phyloP scores from a whole-genome alignment of 2,113 vertebrate species.

The Geococcyx californianus region DNA sequence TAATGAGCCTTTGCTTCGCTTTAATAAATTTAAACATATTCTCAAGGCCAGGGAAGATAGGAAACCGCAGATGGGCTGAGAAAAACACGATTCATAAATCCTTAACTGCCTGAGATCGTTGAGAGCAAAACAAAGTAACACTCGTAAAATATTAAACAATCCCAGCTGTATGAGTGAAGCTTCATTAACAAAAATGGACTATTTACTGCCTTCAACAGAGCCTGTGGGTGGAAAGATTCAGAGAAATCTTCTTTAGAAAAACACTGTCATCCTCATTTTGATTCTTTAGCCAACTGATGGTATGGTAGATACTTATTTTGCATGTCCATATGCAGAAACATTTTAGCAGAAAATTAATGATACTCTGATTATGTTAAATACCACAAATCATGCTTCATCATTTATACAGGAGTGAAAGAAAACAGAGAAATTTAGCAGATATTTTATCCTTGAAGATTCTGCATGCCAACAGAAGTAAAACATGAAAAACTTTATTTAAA shows the following conservation, averaged over 20 bases:
- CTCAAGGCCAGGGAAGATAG: constrained; percentile 97
- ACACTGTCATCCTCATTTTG: constrained; percentile 69
- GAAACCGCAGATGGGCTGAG: constrained; percentile 87
- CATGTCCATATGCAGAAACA: constrained; percentile 42
- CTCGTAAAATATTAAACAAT: constrained; percentile 91
- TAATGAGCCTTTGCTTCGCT: constrained; percentile 99
- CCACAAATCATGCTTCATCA: constrained; percentile 8
- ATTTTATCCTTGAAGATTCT: constrained; percentile 34
- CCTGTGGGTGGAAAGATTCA: constrained; percentile 79
- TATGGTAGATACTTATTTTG: constrained; percentile 58
- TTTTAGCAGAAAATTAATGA: constrained; percentile 65
- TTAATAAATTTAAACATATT: constrained; percentile 99
- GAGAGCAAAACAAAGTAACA: constrained; percentile 93
- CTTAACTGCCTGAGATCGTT: constrained; percentile 93
- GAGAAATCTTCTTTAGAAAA: constrained; percentile 76
- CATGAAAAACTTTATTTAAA: constrained; percentile 61
- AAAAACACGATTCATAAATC: constrained; percentile 99
- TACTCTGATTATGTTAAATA: constrained; percentile 45
- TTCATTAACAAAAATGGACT: constrained; percentile 88
- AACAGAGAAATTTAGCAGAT: not conserved
- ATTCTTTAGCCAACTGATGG: constrained; percentile 74
- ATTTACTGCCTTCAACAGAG: constrained; percentile 82
- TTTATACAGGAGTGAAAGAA: constrained; percentile 18
- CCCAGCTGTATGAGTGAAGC: constrained; percentile 85
- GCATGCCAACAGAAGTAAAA: constrained; percentile 23